phyloP scores from a whole-genome alignment of 1,140 invertebrate species.

The Brachionus angularis region DNA sequence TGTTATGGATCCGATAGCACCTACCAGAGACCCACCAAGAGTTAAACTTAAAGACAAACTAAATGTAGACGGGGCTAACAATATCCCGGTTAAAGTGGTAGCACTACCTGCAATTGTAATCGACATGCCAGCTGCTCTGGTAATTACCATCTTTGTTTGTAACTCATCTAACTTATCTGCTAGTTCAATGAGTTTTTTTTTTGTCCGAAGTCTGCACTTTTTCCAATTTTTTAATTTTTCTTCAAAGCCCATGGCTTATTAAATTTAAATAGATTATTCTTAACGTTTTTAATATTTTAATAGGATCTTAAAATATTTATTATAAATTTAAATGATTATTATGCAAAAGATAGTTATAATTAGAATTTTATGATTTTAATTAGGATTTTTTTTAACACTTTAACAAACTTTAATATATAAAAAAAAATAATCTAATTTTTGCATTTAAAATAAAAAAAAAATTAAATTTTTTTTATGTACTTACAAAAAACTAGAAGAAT shows the following conservation, averaged over 20 bases:
- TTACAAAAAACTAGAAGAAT: no score
- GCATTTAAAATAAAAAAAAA: no score
- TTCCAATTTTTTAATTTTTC: background rate
- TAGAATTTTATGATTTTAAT: no score
- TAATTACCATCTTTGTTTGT: background rate
- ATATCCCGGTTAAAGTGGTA: background rate
- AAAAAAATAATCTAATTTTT: no score
- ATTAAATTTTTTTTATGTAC: no score
- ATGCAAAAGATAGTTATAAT: no score
- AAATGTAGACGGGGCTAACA: background rate
- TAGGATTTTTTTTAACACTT: no score
- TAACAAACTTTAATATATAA: no score
- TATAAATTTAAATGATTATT: no score
- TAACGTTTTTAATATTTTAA: no score
- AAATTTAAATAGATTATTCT: no score
- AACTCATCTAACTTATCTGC: background rate
- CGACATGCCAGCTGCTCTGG: background rate
- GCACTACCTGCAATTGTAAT: background rate
- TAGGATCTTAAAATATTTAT: no score
- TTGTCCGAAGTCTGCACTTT: background rate
- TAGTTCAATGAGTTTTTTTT: background rate
- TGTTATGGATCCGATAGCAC: background rate
- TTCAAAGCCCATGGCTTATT: background rate
- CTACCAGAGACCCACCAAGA: background rate
- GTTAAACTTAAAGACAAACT: background rate